Base-by-base conservation (phyloP, 2,888 invertebrate species). In the Hirtodrosophila alboralis region DNA sequence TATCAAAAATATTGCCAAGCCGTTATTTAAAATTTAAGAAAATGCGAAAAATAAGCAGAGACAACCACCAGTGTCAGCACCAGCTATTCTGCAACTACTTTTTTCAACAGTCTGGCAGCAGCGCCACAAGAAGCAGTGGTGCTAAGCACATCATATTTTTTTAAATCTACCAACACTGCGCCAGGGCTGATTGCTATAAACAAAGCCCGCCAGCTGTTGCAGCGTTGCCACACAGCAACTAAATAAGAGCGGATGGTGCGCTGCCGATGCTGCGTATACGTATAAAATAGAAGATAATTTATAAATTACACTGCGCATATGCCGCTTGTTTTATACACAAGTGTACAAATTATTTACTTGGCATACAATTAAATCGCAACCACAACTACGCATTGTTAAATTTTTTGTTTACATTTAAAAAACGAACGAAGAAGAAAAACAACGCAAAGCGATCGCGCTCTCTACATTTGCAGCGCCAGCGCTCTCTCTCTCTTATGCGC, bases 311-410 rank as follows among this genome's bases (percentile, higher is more conserved):
- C 56, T 44, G 13, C 38, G 34, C 26, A 45, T 45, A 44, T 63
- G 62, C n/a, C 49, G 31, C 26, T 23, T 9, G 14, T 18, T 3
- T 23, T 5, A 13, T n/a, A n/a, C 5, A 9, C 6, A 16, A 30
- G 28, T 5, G 6, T 5, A 8, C 14, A n/a, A n/a, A 30, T 12
- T 53, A 44, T 38, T 53, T 53, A 34, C 7, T 26, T n/a, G 14
- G 18, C 33, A 45, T 30, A 45, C 36, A 21, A 33, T 34, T 18
- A 34, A 40, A 30, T 45, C 26, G 26, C 38, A 45, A 14, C 16
- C 9, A 44, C 56, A 64, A 66, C 45, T 53, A 31, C 66, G 44
- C 54, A 62, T 49, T n/a, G n/a, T n/a, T n/a, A n/a, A n/a, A n/a
- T n/a, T n/a, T n/a, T n/a, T 61, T 54, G 44, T 21, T 26, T 26